These are phyloP conservation scores for Drosophila gunungcola DNA, from an alignment of 1,140 invertebrate genomes.

Conservation along the genomic window DNA sequence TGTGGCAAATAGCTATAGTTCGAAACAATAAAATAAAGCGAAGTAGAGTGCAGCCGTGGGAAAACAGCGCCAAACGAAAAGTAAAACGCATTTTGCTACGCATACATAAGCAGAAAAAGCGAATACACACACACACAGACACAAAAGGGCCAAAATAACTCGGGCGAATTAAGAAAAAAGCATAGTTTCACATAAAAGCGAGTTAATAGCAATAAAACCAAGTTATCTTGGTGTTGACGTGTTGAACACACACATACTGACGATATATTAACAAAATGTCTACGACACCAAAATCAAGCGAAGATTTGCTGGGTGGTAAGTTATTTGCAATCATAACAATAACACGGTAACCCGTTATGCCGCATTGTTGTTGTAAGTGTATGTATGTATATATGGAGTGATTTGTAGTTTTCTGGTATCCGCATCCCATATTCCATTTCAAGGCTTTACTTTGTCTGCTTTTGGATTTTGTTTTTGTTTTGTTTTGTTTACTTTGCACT, in stretches of 20 bases:
- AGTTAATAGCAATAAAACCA: constrained; percentile 66
- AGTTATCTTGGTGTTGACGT: constrained; percentile 70
- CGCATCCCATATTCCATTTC: constrained; percentile 62
- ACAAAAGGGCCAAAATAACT: constrained; percentile 60
- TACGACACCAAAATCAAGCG: constrained; percentile 78
- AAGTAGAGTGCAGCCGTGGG: constrained; percentile 51
- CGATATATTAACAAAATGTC: constrained; percentile 74
- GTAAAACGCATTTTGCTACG: constrained; percentile 78
- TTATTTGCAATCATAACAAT: constrained; percentile 54
- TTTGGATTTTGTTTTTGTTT: constrained; percentile 25
- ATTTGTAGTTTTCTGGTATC: constrained; percentile 46
- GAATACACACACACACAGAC: constrained; percentile 43
- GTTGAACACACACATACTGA: constrained; percentile 57
- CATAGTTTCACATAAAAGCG: constrained; percentile 55
- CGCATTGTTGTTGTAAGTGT: constrained; percentile 29
- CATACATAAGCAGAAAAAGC: constrained; percentile 54
- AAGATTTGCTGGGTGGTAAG: constrained; percentile 82
- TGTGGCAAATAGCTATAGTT: constrained; percentile 32
- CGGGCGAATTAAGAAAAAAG: constrained; percentile 36
- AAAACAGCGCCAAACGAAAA: constrained; percentile 67
- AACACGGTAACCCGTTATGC: constrained; percentile 48
- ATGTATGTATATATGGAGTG: constrained; percentile 19
- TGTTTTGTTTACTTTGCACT: constrained; percentile 61
- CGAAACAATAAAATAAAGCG: constrained; percentile 26
- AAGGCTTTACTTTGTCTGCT: constrained; percentile 69